Conservation (phyloP, 1,140 invertebrate species). For the Lordiphosa stackelbergi region DNA sequence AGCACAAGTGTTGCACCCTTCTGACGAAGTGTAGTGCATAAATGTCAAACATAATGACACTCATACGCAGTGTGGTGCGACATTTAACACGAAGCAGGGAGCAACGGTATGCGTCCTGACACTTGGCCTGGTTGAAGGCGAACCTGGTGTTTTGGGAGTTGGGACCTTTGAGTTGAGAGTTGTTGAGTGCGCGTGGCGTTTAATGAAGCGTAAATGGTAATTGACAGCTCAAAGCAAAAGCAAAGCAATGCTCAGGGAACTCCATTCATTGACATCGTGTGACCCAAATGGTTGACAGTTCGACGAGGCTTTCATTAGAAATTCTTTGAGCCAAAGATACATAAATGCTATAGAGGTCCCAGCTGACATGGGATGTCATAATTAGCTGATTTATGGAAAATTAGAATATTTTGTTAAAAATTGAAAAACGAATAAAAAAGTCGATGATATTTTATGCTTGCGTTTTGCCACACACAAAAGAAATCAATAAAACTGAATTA, state of each 20-base stretch:
- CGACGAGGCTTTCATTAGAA: constrained; percentile 62
- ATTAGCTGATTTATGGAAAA: too few species aligned
- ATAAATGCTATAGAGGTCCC: too few species aligned
- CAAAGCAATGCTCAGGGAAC: constrained; percentile 21
- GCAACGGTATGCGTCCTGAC: constrained; percentile 10
- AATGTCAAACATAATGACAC: constrained; percentile 67
- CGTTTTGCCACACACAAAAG: too few species aligned
- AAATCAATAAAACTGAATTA: too few species aligned
- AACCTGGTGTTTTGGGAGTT: background rate
- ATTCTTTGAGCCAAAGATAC: background rate
- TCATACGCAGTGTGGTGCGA: constrained; percentile 65
- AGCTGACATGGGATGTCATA: too few species aligned
- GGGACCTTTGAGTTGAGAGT: too few species aligned
- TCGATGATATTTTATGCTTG: too few species aligned
- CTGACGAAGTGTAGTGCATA: constrained; percentile 49
- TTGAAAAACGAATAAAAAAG: too few species aligned
- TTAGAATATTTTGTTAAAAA: too few species aligned
- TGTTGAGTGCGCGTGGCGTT: constrained; percentile 29
- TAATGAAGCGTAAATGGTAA: constrained; percentile 76
- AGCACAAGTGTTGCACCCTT: background rate
- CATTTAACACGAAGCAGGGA: constrained; percentile 35
- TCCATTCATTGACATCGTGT: constrained; percentile 22
- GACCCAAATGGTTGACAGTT: constrained; percentile 68
- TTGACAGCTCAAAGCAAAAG: constrained; percentile 54
- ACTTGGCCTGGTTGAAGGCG: constrained; percentile 27